Conservation (phyloP, 2,113 vertebrate genomes). For the Elephas maximus region DNA sequence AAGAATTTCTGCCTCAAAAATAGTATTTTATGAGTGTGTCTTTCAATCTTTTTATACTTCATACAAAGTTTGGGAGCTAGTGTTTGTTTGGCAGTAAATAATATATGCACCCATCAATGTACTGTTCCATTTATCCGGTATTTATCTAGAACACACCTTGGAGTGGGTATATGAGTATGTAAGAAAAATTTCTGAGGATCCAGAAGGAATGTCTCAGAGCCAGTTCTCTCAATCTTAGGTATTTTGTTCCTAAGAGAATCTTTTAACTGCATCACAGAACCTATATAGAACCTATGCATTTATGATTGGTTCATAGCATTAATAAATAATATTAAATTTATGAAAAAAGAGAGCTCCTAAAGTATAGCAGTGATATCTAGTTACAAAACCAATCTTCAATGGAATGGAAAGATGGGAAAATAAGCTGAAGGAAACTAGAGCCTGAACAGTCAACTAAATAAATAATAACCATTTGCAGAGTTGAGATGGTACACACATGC, state of each 20-base stretch:
- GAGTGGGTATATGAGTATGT: background rate
- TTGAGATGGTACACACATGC: background rate
- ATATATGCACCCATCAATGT: background rate
- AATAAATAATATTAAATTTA: background rate
- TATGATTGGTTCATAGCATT: background rate
- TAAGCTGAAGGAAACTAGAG: background rate
- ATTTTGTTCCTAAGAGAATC: background rate
- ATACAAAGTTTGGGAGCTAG: background rate
- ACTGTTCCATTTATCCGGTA: background rate
- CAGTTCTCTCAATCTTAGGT: background rate
- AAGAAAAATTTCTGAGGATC: background rate
- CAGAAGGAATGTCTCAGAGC: background rate
- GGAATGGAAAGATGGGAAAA: background rate
- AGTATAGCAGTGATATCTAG: background rate
- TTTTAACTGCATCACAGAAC: background rate
- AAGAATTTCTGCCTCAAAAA: constrained; percentile 27
- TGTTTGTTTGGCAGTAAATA: background rate
- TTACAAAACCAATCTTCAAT: background rate
- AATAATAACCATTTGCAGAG: background rate
- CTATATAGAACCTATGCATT: background rate
- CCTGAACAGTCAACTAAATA: background rate
- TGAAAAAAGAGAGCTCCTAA: background rate
- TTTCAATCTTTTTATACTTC: background rate
- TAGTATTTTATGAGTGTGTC: background rate
- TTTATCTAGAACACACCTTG: background rate